phyloP scores from a whole-genome alignment of 2,113 vertebrate species.

The Aythya baeri region DNA sequence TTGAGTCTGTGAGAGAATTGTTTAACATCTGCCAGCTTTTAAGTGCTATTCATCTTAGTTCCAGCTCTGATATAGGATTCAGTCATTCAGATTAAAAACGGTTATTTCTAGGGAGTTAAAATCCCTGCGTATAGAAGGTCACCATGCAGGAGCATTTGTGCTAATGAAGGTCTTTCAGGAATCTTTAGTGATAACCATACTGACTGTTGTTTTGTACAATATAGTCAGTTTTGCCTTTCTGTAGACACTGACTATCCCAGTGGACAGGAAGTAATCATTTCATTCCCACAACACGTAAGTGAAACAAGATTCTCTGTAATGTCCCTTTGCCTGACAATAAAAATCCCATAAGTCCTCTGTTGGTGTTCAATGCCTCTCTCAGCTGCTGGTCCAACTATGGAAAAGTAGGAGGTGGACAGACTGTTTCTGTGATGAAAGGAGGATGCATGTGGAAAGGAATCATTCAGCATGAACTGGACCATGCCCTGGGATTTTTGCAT shows the following conservation, averaged over 20 bases:
- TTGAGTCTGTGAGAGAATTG: neutral
- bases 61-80: neutral
- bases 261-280: neutral
- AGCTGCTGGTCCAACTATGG: constrained; percentile 88
- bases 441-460: constrained; percentile 86
- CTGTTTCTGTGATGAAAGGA: constrained; percentile 79
- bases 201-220: neutral
- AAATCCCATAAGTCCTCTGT: neutral
- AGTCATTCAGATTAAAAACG: neutral
- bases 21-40: neutral
- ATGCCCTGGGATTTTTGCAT: constrained; percentile 86
- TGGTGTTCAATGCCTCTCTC: neutral
- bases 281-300: neutral
- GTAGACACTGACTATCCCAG: neutral
- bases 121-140: neutral
- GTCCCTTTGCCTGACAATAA: neutral
- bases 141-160: neutral
- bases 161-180: neutral
- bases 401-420: constrained; percentile 81
- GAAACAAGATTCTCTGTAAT: neutral
- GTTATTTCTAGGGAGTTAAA: neutral
- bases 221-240: neutral
- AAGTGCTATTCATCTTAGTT: neutral
- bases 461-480: constrained; percentile 85
- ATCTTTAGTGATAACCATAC: neutral